Evolutionary conservation across 92 coral and sea anemone genomes (phyloP).

Genomic region (Actinostola sp.): DNA sequence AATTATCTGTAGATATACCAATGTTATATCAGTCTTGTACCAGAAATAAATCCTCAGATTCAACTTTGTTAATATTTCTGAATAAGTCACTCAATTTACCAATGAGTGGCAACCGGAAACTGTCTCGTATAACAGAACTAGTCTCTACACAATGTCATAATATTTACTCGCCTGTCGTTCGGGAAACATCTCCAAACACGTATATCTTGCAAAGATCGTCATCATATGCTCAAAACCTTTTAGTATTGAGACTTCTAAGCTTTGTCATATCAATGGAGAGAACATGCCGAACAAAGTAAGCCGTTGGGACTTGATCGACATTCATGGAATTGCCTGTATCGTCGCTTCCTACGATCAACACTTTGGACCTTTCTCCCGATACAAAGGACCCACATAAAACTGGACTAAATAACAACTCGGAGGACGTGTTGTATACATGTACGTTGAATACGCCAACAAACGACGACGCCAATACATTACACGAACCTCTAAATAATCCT

Average conservation of each 20-base stretch:
- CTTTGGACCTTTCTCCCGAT: slow-evolving; percentile 16
- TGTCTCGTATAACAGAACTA: neutral
- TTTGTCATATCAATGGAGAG: neutral
- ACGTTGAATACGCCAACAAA: slow-evolving; percentile 29
- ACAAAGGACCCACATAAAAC: slow-evolving; percentile 36
- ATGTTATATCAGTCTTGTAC: no score
- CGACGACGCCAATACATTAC: slow-evolving; percentile 17
- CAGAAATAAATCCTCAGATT: no score
- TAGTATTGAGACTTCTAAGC: no score
- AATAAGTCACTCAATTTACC: neutral
- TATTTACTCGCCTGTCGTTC: neutral
- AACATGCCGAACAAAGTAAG: neutral
- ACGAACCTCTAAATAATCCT: slow-evolving; percentile 13
- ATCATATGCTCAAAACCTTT: no score
- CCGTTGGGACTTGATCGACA: neutral
- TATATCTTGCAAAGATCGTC: no score
- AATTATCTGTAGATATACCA: no score
- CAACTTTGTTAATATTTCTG: no score
- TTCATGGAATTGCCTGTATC: slow-evolving; percentile 16
- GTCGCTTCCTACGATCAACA: neutral
- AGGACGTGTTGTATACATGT: slow-evolving; percentile 32
- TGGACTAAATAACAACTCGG: slow-evolving; percentile 47
- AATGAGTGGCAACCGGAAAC: slow-evolving; percentile 5
- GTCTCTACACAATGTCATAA: slow-evolving; percentile 9
- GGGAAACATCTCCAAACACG: no score